Base-by-base conservation (phyloP, 2,888 invertebrate species). In the Phortica okadai region DNA sequence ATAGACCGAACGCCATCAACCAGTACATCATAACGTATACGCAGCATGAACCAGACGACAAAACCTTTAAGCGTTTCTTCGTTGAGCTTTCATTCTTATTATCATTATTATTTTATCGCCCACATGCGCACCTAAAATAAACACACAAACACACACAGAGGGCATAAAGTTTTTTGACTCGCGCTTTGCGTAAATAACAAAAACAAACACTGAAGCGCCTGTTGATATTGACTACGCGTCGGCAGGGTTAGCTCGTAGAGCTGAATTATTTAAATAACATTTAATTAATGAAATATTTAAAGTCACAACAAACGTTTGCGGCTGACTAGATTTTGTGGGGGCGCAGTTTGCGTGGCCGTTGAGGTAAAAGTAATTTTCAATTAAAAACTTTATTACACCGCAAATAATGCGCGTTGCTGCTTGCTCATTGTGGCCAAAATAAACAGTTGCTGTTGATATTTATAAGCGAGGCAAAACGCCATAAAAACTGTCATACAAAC, bases 231-330 rank as follows among this genome's bases (percentile, higher is more conserved):
- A 14, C 33, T 56, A 56, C 33, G 56, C 56, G 56, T 67, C 25
- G 25, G 16, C 56, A 6, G 44, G 7, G 50, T 14, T 50, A 50
- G 10, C 33, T 33, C 33, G 4, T 5, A 33, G 33, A 33, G 42
- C 41, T 67, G 16, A 67, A 73, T 75, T 80, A 79, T 80, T 80
- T 74, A 80, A 80, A 72, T 66, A 59, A 77, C 77, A 79, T 79
- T 80, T 77, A 80, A 80, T 80, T 77, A 77, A 73, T 77, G 50
- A 73, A 79, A 80, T 77, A 79, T 80, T 74, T 73, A 16, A 21
- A 62, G 21, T 10, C 66, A 8, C 25, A 33, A 64, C 14, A 64
- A 64, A 64, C 64, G 6, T 8, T 64, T 11, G 11, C 10, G 14
- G 25, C 8, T 33, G 4, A 33, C 2, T 33, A 33, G 54, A 54